Conservation (phyloP, 2,113 vertebrate species). For the Maccullochella peelii region DNA sequence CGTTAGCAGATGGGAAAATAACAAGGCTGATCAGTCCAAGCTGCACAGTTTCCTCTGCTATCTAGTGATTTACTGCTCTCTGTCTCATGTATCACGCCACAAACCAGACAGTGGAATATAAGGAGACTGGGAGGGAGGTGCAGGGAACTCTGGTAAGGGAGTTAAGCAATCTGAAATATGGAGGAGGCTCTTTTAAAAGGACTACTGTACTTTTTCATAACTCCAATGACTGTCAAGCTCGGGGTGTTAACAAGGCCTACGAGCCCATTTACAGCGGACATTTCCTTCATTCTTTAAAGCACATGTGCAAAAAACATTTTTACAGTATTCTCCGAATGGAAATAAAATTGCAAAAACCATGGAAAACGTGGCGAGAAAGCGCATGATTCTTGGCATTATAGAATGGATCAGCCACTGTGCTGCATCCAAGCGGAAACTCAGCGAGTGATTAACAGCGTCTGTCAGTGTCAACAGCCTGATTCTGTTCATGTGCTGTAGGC, state of each 20-base stretch:
- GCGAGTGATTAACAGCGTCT: conserved; percentile 37
- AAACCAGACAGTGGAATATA: conserved; percentile 62
- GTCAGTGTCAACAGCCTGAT: conserved; percentile 33
- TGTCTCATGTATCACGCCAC: conserved; percentile 70
- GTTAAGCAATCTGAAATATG: conserved; percentile 46
- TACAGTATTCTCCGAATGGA: background rate
- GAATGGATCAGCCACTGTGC: background rate
- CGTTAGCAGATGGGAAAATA: conserved; percentile 76
- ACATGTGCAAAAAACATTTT: background rate
- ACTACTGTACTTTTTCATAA: conserved; percentile 38
- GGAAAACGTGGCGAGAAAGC: conserved; percentile 9
- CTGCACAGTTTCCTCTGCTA: conserved; percentile 69
- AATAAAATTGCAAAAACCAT: conserved; percentile 24
- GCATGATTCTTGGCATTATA: conserved; percentile 22
- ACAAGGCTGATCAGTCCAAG: conserved; percentile 77
- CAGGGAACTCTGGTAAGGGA: conserved; percentile 41
- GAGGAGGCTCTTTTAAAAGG: conserved; percentile 13
- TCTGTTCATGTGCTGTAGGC: conserved; percentile 17
- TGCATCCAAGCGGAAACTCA: conserved; percentile 26
- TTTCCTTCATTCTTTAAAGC: conserved; percentile 19
- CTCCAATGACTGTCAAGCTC: conserved; percentile 38
- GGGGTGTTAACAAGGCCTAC: conserved; percentile 49
- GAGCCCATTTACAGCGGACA: conserved; percentile 26
- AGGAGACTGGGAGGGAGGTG: conserved; percentile 20
- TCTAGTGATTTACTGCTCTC: conserved; percentile 73